phyloP scores from a whole-genome alignment of 2,113 vertebrate species.

The Trematocara nigrifrons region DNA sequence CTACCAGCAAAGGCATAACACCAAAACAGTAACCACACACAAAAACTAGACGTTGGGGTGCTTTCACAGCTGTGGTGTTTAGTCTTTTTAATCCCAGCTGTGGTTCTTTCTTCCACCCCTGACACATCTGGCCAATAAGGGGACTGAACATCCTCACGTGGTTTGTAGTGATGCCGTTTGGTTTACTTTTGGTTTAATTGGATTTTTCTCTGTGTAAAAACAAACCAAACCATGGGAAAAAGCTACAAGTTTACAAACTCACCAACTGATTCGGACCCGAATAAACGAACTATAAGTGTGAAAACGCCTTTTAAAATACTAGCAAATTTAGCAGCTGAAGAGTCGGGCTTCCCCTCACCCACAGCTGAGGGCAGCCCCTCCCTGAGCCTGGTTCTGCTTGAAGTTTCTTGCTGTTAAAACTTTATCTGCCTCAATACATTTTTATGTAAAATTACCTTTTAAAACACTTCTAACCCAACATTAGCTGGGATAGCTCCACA shows the following conservation, averaged over 20 bases:
- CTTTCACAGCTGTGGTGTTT: neutral
- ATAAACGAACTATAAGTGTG: accelerated
- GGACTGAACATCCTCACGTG: neutral
- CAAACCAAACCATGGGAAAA: neutral
- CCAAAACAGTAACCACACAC: neutral
- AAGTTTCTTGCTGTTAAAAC: neutral
- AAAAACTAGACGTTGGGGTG: neutral
- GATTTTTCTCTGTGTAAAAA: neutral
- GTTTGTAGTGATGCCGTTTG: neutral
- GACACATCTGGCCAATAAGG: neutral
- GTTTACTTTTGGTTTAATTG: neutral
- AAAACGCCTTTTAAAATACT: accelerated
- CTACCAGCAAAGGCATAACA: neutral
- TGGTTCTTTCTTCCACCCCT: neutral
- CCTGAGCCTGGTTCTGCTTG: neutral
- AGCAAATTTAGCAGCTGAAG: neutral
- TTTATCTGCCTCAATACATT: neutral
- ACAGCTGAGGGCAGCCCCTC: neutral
- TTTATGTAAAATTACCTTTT: neutral
- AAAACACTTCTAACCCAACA: neutral
- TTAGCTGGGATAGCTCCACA: neutral
- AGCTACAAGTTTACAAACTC: neutral
- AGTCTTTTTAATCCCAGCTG: neutral
- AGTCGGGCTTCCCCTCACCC: neutral
- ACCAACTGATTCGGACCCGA: neutral